Evolutionary conservation across 2,888 invertebrate genomes (phyloP).

Genomic region (Oxyscelio sp.): DNA sequence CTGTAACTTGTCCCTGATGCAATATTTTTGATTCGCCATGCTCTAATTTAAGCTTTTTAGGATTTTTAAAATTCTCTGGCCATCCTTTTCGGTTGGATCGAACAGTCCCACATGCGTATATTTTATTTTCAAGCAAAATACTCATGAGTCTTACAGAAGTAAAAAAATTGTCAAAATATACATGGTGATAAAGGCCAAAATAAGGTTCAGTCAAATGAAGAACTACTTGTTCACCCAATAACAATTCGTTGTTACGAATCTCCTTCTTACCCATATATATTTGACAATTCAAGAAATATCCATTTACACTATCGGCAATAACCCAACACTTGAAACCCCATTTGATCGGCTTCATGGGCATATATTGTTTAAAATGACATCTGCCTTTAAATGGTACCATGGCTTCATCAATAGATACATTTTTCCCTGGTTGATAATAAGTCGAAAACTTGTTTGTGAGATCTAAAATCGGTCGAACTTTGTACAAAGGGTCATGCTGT

Average conservation of each 20-base stretch:
- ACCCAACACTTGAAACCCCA: constrained; percentile 39
- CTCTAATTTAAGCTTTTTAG: constrained; percentile 13
- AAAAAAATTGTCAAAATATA: constrained; percentile 17
- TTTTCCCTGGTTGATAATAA: constrained; percentile 19
- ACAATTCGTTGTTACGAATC: not conserved
- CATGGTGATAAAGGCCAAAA: not conserved
- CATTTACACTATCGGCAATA: constrained; percentile 1
- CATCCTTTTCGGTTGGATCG: constrained; percentile 12
- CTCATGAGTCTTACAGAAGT: constrained; percentile 1
- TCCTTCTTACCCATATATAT: constrained; percentile 1
- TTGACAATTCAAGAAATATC: not conserved
- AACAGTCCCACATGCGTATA: not conserved
- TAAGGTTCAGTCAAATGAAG: not conserved
- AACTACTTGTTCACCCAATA: not conserved
- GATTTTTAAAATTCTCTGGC: constrained; percentile 20
- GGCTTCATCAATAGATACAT: constrained; percentile 31
- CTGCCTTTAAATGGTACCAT: constrained; percentile 30
- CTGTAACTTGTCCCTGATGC: not conserved
- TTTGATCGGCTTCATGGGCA: constrained; percentile 17
- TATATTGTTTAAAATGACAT: constrained; percentile 30
- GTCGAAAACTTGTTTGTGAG: not conserved
- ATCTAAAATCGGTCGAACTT: constrained; percentile 27
- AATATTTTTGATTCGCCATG: constrained; percentile 14
- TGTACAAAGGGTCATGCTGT: constrained; percentile 37
- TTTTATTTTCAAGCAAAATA: constrained; percentile 13